phyloP scores from a whole-genome alignment of 1,140 invertebrate genomes.

The Oryzaephilus surinamensis region DNA sequence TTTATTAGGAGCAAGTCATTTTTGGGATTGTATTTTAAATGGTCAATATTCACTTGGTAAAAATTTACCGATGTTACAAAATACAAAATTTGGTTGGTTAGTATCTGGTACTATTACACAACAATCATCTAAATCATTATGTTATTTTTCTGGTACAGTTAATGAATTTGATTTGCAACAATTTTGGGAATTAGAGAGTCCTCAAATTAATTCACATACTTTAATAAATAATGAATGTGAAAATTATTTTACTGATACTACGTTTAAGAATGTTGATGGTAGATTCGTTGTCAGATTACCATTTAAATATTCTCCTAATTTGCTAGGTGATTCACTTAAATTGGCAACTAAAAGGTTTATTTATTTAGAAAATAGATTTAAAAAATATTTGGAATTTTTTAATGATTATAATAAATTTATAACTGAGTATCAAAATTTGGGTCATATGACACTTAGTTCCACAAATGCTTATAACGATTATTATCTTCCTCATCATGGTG shows the following conservation, averaged over 20 bases:
- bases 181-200: conserved; percentile 3
- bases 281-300: conserved; percentile 4
- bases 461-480: background rate
- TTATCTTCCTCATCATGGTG: conserved; percentile 29
- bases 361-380: conserved; percentile 1
- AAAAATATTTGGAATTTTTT: background rate
- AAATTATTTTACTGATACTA: conserved; percentile 1
- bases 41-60: no score
- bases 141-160: no score
- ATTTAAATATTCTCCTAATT: background rate
- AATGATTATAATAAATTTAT: conserved; percentile 6
- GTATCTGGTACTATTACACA: no score
- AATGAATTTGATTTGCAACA: no score
- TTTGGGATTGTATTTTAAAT: no score
- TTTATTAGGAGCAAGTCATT: no score
- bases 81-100: no score
- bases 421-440: conserved; percentile 1
- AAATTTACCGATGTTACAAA: no score
- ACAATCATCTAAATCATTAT: no score
- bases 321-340: background rate
- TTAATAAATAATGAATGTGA: conserved; percentile 1
- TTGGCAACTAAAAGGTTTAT: background rate
- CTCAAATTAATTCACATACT: background rate
- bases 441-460: conserved; percentile 2
- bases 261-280: background rate